Percentiles rank a stretch among this genome's conserved stretches.
Conservation (phyloP, 1,140 invertebrate genomes). For the Oscheius sp. region DNA sequence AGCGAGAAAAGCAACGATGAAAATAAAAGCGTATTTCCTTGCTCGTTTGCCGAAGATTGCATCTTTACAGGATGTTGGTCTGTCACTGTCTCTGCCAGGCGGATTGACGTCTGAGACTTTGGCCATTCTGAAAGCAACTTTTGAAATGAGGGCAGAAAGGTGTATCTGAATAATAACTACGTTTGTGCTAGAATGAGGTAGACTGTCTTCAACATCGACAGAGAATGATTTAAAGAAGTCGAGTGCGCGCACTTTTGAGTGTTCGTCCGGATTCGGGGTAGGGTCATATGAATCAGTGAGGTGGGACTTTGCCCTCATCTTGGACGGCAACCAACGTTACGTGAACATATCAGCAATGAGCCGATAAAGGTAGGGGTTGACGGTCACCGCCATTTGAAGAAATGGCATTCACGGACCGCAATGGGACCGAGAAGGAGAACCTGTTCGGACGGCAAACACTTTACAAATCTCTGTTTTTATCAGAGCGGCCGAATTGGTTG, state of each 20-base stretch:
- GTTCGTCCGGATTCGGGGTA: no score
- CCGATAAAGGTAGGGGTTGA: not conserved
- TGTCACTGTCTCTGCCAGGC: not conserved
- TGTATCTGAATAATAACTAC: no score
- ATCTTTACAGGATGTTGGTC: conserved; percentile 35
- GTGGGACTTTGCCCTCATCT: no score
- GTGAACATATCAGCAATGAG: no score
- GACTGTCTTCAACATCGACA: no score
- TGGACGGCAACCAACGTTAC: no score
- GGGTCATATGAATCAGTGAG: no score
- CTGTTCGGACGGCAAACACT: conserved; percentile 6
- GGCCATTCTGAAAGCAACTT: conserved; percentile 8
- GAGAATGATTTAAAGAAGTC: no score
- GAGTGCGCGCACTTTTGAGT: no score
- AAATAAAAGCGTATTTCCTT: conserved; percentile 53
- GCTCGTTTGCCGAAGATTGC: conserved; percentile 44
- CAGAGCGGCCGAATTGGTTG: conserved; percentile 1
- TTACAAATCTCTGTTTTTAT: conserved; percentile 12
- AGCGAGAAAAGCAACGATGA: conserved; percentile 57
- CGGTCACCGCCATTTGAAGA: not conserved
- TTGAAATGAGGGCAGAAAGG: no score
- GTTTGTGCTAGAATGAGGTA: no score
- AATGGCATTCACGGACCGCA: conserved; percentile 8
- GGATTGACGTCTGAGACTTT: conserved; percentile 13
- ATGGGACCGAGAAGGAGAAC: conserved; percentile 1